A percentile compares a stretch with the other conserved stretches of the same genome.
These are phyloP conservation scores for Triplophysa dalaica DNA, from an alignment of 2,113 vertebrate genomes.

Conservation along the genomic window DNA sequence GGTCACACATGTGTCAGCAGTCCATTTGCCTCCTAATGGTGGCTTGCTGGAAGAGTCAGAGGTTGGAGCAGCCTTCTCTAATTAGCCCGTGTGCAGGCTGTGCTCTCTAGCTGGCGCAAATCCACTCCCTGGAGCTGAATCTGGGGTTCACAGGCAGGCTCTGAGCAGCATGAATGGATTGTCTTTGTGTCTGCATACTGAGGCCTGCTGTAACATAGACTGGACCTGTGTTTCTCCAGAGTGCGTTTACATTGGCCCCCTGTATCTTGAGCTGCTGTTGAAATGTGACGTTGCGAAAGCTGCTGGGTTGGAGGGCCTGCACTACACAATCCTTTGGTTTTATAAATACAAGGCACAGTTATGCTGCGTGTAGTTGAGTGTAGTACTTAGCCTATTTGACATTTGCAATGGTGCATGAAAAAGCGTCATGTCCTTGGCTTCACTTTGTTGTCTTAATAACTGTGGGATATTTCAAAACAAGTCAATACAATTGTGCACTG, in stretches of 20 bases:
- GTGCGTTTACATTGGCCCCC: slow-evolving; percentile 73
- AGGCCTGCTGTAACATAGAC: slow-evolving; percentile 72
- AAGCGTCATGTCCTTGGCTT: neutral
- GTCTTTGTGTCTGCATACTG: slow-evolving; percentile 78
- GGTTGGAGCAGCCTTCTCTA: slow-evolving; percentile 66
- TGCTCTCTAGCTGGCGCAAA: slow-evolving; percentile 61
- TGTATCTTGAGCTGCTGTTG: slow-evolving; percentile 64
- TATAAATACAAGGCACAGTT: slow-evolving; percentile 51
- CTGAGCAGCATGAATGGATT: slow-evolving; percentile 71
- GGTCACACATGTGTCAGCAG: slow-evolving; percentile 61
- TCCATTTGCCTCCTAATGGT: slow-evolving; percentile 64
- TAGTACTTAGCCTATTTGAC: slow-evolving; percentile 6
- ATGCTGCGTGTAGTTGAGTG: neutral
- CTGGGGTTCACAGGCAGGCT: slow-evolving; percentile 74
- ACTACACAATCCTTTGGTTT: slow-evolving; percentile 53
- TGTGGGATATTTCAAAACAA: neutral
- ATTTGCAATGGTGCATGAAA: slow-evolving; percentile 6
- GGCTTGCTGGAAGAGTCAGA: slow-evolving; percentile 55
- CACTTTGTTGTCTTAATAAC: neutral
- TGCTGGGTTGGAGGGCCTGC: slow-evolving; percentile 51
- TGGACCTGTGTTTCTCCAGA: slow-evolving; percentile 69
- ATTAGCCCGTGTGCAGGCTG: slow-evolving; percentile 67
- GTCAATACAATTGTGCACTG: neutral
- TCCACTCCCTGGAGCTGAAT: slow-evolving; percentile 72
- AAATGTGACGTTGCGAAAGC: slow-evolving; percentile 66